Percentiles rank a stretch among this genome's conserved stretches.
phyloP scores from a whole-genome alignment of 2,113 vertebrate genomes.

The Lota lota region DNA sequence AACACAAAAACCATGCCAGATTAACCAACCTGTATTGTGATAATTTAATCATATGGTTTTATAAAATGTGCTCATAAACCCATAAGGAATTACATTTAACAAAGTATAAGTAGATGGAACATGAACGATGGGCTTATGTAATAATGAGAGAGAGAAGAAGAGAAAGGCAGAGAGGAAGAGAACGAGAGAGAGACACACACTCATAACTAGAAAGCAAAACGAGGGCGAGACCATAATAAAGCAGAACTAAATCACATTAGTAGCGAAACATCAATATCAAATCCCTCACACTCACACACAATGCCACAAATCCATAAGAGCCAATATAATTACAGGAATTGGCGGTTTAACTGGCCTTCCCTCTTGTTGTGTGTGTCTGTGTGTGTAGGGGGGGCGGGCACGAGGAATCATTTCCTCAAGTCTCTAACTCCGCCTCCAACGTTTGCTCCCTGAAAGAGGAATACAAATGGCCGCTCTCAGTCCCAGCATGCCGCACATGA shows the following conservation, averaged over 20 bases:
- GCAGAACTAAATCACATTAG: no score
- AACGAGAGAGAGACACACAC: not conserved
- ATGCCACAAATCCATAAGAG: conserved; percentile 52
- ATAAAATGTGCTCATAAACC: not conserved
- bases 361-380: conserved; percentile 1
- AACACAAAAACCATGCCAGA: not conserved
- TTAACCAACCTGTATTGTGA: not conserved
- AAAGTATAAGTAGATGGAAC: not conserved
- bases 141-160: not conserved
- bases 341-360: conserved; percentile 58
- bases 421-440: conserved; percentile 41
- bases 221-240: no score
- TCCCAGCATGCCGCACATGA: conserved; percentile 24
- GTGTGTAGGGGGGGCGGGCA: not conserved
- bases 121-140: not conserved
- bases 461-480: conserved; percentile 10
- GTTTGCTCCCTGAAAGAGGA: conserved; percentile 26
- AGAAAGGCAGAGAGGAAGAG: conserved; percentile 1
- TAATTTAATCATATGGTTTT: not conserved
- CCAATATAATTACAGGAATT: conserved; percentile 67
- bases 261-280: not conserved
- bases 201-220: no score
- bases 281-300: conserved; percentile 21
- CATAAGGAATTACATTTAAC: not conserved
- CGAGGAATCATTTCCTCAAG: conserved; percentile 35